Base-by-base conservation (phyloP, 64 coral and sea anemone genomes). In the Montipora sp. region DNA sequence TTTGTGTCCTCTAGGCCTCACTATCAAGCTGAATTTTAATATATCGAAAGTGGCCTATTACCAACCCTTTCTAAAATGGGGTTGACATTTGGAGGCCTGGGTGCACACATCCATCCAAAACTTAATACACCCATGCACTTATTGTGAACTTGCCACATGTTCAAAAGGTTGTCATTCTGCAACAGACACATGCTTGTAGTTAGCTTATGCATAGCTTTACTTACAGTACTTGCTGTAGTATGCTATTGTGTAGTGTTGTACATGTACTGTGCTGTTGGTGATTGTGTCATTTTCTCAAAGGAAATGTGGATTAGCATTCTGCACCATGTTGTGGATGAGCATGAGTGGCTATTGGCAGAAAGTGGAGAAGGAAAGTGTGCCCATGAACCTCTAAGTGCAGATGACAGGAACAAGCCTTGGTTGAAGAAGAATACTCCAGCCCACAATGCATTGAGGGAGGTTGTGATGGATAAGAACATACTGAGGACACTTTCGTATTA, bases 381-480 rank as follows among this genome's bases (percentile, higher is more conserved):
- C 50, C 87, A 89, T 89, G 87, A 77, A 47, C 87, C 87, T 19
- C 53, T 89, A 67, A 77, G 7, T 89, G 87, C 73, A 46, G 53
- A 75, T 13, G 87, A 77, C 75, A 89, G 71, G 77, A 55, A 89
- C 2, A 59, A 59, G 57, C 57, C 57, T 59, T 77, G 84, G 84
- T 87, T 87, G 27, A 36, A 0, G 67, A 87, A 75, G 63, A 87
- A 73, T 24, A 7, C 84, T 27, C n/a, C 84, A 72, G 63, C 84
- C 24, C 84, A 87, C 51, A 72, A 69, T 50, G 18, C 84, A 70
- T 67, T 55, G 18, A 84, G 81, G 58, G 58, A 84, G 59, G 58
- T 84, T 63, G 50, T 84, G 81, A 49, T 84, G 59, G 81, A 84
- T 36, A 84, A 58, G 14, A 44, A 59, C 27, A 13, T 55, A n/a